A percentile compares a stretch with the other conserved stretches of the same genome.
These are phyloP conservation scores for Anas platyrhynchos DNA, from an alignment of 2,113 vertebrate genomes.

Conservation along the genomic window DNA sequence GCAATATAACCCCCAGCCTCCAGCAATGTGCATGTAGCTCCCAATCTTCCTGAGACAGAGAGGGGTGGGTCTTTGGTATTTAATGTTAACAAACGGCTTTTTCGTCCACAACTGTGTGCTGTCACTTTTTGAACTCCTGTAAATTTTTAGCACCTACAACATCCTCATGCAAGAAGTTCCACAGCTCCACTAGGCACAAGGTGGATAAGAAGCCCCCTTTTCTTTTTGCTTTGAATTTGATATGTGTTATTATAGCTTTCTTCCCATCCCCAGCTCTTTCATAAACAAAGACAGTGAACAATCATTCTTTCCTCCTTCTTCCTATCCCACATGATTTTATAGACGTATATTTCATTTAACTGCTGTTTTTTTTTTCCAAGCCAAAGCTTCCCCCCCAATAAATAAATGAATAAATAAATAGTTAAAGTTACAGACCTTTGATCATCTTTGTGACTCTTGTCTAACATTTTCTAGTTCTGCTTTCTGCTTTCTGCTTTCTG, in stretches of 20 bases:
- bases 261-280: not conserved
- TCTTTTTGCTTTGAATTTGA: not conserved
- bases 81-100: not conserved
- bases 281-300: not conserved
- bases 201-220: not conserved
- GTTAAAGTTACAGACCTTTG: not conserved
- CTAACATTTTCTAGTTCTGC: not conserved
- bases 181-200: not conserved
- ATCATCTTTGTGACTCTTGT: not conserved
- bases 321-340: not conserved
- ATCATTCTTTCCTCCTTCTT: not conserved
- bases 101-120: not conserved
- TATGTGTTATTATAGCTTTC: not conserved
- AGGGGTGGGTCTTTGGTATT: not conserved
- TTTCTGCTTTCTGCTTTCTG: not conserved
- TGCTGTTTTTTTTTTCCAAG: not conserved
- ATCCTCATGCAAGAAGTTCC: not conserved
- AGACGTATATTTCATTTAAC: not conserved
- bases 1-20: not conserved
- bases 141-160: not conserved
- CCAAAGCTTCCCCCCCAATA: not conserved
- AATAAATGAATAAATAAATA: not conserved
- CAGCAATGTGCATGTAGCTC: not conserved
- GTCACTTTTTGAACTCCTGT: not conserved
- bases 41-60: not conserved